phyloP scores from a whole-genome alignment of 2,113 vertebrate genomes.

The Spermophilus dauricus region DNA sequence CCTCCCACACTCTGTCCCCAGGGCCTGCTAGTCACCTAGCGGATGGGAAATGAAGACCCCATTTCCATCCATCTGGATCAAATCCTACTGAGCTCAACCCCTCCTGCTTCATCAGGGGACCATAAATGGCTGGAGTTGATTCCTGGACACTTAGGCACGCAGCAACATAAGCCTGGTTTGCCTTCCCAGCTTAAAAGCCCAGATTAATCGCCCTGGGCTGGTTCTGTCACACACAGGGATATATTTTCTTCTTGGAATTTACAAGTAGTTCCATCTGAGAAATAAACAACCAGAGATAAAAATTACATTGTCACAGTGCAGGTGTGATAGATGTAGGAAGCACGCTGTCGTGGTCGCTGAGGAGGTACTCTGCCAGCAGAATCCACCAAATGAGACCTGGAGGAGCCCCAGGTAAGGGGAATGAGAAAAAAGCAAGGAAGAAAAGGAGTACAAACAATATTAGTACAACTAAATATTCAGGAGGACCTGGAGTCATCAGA shows the following conservation, averaged over 20 bases:
- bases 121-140: constrained; percentile 51
- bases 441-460: no score
- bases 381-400: constrained; percentile 49
- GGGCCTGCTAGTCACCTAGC: not conserved
- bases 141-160: constrained; percentile 29
- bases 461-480: no score
- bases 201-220: constrained; percentile 89
- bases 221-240: constrained; percentile 88
- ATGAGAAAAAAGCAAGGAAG: no score
- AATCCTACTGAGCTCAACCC: not conserved
- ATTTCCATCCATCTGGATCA: constrained; percentile 31
- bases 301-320: constrained; percentile 90
- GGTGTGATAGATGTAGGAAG: constrained; percentile 89
- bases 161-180: constrained; percentile 80
- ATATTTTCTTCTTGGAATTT: constrained; percentile 90
- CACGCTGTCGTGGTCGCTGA: not conserved
- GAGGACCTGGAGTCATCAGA: no score
- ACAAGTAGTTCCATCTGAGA: constrained; percentile 91
- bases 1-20: constrained; percentile 20
- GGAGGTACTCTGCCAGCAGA: constrained; percentile 47
- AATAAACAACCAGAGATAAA: constrained; percentile 92
- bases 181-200: constrained; percentile 86
- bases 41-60: constrained; percentile 6
- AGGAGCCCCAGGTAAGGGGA: constrained; percentile 4
- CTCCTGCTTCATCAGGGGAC: constrained; percentile 20